phyloP scores from a whole-genome alignment of 2,797 vertebrate species.

The Yasuhikotakia modesta region DNA sequence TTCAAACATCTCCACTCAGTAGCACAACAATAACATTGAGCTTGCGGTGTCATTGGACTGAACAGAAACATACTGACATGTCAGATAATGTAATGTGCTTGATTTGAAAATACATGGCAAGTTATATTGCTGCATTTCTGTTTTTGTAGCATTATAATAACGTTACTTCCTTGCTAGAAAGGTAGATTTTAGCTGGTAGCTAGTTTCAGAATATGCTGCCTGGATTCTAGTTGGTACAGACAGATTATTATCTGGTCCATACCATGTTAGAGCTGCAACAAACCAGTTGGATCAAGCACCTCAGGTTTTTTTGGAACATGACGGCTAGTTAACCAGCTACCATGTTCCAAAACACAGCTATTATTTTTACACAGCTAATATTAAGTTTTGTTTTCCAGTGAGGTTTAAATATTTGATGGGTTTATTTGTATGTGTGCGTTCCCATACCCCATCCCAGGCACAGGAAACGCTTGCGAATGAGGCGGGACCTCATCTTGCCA shows the following conservation, averaged over 20 bases:
- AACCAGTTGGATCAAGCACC: no score
- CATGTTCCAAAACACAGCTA: no score
- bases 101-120: conserved; percentile 41
- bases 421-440: neutral
- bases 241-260: no score
- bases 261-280: no score
- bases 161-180: neutral
- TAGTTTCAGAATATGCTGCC: neutral
- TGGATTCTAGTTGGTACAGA: neutral
- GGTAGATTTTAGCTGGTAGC: neutral
- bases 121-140: conserved; percentile 49
- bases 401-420: neutral
- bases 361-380: no score
- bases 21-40: conserved; percentile 18
- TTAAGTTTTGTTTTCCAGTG: no score
- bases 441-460: conserved; percentile 98
- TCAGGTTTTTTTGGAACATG: no score
- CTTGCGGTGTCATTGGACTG: conserved; percentile 49
- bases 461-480: conserved; percentile 97
- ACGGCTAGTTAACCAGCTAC: no score
- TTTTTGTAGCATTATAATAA: neutral
- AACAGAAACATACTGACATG: conserved; percentile 24
- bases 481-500: conserved; percentile 93
- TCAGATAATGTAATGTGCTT: conserved; percentile 36
- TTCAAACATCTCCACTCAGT: conserved; percentile 56